These are phyloP conservation scores for Nesogale talazaci DNA, from an alignment of 2,113 vertebrate species.

Conservation along the genomic window DNA sequence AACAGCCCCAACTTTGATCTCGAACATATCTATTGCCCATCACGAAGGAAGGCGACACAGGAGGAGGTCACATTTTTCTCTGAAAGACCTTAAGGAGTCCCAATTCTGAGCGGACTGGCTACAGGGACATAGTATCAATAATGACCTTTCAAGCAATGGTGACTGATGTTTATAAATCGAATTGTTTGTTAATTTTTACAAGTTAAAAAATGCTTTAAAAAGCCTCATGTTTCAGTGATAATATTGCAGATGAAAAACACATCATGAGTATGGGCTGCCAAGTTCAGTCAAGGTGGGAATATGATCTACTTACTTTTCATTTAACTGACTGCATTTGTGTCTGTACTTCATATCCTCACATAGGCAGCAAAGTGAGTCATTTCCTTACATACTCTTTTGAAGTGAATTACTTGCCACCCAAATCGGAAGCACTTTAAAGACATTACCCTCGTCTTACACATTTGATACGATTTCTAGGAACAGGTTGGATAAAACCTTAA, in stretches of 20 bases:
- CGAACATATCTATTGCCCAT: background rate
- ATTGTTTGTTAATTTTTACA: conserved; percentile 10
- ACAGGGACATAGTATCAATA: background rate
- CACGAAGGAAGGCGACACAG: background rate
- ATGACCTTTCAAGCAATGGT: background rate
- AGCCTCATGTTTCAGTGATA: conserved; percentile 19
- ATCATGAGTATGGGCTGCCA: background rate
- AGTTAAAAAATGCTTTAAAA: background rate
- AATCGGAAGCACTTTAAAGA: background rate
- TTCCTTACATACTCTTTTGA: background rate
- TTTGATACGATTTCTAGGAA: background rate
- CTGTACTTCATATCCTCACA: background rate
- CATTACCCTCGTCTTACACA: background rate
- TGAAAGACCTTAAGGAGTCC: background rate
- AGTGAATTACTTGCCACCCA: background rate
- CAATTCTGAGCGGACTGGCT: background rate
- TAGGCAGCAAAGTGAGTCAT: conserved; percentile 20
- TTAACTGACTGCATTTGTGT: background rate
- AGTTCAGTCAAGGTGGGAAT: background rate
- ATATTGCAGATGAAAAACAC: background rate
- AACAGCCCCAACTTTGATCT: background rate
- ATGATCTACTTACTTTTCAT: background rate
- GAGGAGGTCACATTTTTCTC: background rate
- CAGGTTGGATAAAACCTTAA: background rate
- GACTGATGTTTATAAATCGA: conserved; percentile 6